Base-by-base conservation (phyloP, 2,113 vertebrate genomes). In the Callaeas wilsoni region DNA sequence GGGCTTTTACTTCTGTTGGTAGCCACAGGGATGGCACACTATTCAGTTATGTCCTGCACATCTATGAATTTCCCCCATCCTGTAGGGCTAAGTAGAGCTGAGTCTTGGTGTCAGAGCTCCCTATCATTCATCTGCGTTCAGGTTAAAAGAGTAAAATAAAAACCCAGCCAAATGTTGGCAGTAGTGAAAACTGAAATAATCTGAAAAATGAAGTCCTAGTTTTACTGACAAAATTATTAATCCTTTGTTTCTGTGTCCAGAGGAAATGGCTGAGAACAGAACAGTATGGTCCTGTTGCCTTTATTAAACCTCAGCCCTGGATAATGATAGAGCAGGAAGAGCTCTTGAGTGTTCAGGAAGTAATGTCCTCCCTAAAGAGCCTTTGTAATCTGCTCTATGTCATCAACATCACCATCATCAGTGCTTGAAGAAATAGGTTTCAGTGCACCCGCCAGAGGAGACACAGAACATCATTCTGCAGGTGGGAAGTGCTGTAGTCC, bases 141-240 rank as follows among this genome's bases (percentile, higher is more conserved):
- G 39, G 29, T 70, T 90, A 37, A 86, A 87, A 29, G 32, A 86
- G 18, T 57, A 77, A 74, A 69, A 82, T 56, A 68, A 69, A 78
- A 79, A 8, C 20, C 6, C n/a, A 79, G 30, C 16, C 76, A 69
- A 46, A 50, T 42, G 4, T 16, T 83, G 67, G 33, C 21, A 23
- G 30, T 65, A 74, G 69, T 69, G 30, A 93, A 93, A 93, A 29
- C 55, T 77, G 83, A 89, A 93, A 94, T 81, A 80, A 92, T 76
- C 53, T 94, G 77, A 83, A 89, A 86, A 91, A 80, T 47, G 7
- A 84, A 87, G n/a, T 71, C 37, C 35, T 63, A 14, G 23, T 84
- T 89, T 73, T 78, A 23, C 21, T 73, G 79, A 85, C 69, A 74
- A 47, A 87, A 63, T 71, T 82, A 84, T 44, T 68, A 79, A 64